A percentile compares a stretch with the other conserved stretches of the same genome.
Conservation (phyloP, 2,113 vertebrate species). For the Pardalotus punctatus region DNA sequence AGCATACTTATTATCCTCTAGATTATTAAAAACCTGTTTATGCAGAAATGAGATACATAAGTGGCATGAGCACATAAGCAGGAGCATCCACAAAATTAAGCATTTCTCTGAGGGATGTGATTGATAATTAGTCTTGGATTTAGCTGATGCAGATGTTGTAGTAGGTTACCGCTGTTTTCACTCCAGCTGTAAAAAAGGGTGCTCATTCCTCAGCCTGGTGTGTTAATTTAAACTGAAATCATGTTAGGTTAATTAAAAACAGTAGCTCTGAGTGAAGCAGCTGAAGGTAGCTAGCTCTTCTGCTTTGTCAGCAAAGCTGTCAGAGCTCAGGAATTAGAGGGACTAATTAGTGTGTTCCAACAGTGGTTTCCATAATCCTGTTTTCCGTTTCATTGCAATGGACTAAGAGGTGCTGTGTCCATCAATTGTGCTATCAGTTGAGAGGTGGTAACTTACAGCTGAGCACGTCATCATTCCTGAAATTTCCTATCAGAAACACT, state of each 20-base stretch:
- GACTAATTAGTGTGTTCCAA: constrained; percentile 2
- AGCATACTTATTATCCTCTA: neutral
- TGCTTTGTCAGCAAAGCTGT: constrained; percentile 19
- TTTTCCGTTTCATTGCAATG: neutral
- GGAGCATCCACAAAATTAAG: neutral
- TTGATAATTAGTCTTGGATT: neutral
- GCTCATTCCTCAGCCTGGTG: neutral
- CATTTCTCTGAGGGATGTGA: neutral
- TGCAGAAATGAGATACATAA: neutral
- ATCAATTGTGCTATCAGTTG: neutral
- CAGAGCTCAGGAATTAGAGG: neutral
- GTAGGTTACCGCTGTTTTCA: neutral
- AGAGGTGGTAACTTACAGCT: neutral
- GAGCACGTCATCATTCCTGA: neutral
- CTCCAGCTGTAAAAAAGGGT: neutral
- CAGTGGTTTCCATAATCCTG: neutral
- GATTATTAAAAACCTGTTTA: neutral
- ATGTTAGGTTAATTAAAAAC: constrained; percentile 53
- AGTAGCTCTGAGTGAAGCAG: constrained; percentile 11
- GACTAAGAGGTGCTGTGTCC: neutral
- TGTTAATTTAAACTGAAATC: constrained; percentile 43
- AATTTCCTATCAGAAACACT: neutral
- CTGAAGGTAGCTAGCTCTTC: neutral
- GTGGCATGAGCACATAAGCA: neutral
- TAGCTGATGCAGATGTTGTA: neutral